Conservation (phyloP, 2,113 vertebrate species). For the Tyto alba region DNA sequence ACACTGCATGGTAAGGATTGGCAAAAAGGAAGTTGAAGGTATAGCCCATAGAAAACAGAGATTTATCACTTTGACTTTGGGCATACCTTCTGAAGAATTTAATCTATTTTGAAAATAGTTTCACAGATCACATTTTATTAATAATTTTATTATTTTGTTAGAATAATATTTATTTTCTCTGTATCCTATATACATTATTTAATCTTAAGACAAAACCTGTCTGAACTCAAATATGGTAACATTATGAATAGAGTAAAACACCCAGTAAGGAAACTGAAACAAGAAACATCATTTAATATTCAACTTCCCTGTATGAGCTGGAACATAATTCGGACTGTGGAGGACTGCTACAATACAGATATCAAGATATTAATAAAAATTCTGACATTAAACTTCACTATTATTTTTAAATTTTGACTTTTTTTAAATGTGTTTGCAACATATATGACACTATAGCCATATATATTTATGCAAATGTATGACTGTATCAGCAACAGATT, state of each 20-base stretch:
- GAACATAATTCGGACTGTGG: not conserved
- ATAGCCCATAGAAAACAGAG: not conserved
- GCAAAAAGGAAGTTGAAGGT: not conserved
- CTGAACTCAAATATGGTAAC: not conserved
- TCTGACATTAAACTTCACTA: not conserved
- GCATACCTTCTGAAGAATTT: not conserved
- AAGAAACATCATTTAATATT: not conserved
- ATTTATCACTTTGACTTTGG: not conserved
- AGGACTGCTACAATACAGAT: not conserved
- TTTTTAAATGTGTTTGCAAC: not conserved
- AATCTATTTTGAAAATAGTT: not conserved
- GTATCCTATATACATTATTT: not conserved
- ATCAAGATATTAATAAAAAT: not conserved
- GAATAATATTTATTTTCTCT: not conserved
- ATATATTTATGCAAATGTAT: not conserved
- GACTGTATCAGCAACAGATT: not conserved
- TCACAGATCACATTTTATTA: not conserved
- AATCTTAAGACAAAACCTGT: not conserved
- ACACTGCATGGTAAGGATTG: accelerated
- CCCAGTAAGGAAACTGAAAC: not conserved
- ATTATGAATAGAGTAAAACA: not conserved
- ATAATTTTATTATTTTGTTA: not conserved
- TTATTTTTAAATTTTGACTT: not conserved
- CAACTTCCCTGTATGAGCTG: not conserved
- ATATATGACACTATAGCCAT: not conserved